A percentile compares a stretch with the other conserved stretches of the same genome.
Evolutionary conservation across 2,888 invertebrate species (phyloP).

Genomic region (Cosmia trapezina): DNA sequence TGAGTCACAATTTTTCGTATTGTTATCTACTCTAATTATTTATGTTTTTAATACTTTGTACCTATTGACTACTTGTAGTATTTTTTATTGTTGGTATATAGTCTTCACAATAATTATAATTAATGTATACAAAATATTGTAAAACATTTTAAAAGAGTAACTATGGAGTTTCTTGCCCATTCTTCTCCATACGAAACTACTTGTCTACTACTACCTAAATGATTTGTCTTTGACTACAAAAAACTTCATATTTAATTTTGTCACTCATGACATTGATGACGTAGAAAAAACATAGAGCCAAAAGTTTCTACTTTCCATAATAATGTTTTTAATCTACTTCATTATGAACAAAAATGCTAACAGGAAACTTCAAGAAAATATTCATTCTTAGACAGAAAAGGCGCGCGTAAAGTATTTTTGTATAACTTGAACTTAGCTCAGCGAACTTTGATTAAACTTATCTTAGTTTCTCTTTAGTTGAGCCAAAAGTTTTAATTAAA

Average conservation of each 20-base stretch:
- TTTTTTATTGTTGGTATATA: no score
- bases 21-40: not conserved
- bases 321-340: not conserved
- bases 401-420: conserved; percentile 45
- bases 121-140: no score
- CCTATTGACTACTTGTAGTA: no score
- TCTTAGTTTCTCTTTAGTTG: conserved; percentile 51
- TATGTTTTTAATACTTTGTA: not conserved
- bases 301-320: not conserved
- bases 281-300: not conserved
- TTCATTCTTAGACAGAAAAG: conserved; percentile 24
- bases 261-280: not conserved
- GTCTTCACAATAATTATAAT: no score
- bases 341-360: not conserved
- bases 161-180: no score
- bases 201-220: no score
- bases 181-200: no score
- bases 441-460: conserved; percentile 58
- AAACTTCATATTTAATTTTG: not conserved
- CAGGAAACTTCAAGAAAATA: conserved; percentile 32
- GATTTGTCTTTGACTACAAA: not conserved
- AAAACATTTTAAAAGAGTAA: no score
- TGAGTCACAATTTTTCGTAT: no score
- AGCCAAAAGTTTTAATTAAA: conserved; percentile 62
- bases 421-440: conserved; percentile 33